phyloP scores from a whole-genome alignment of 1,140 invertebrate genomes.

The Dreissena polymorpha region DNA sequence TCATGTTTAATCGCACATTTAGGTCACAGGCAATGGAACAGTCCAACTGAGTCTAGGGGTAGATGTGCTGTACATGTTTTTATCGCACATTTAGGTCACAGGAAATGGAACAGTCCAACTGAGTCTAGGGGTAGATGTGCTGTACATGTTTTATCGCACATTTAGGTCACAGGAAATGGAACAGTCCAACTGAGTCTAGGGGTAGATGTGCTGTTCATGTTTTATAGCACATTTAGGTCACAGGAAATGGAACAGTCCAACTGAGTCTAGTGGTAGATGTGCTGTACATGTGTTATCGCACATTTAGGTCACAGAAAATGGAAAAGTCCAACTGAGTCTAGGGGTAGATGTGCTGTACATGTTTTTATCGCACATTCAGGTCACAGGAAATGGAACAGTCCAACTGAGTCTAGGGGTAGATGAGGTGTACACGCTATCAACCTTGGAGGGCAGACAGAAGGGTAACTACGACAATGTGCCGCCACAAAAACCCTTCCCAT shows the following conservation, averaged over 20 bases:
- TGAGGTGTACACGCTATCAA: conserved; percentile 66
- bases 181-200: too few relatives aligned
- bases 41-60: too few relatives aligned
- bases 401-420: conserved; percentile 59
- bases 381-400: conserved; percentile 48
- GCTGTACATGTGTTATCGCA: conserved; percentile 65
- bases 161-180: too few relatives aligned
- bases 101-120: conserved; percentile 53
- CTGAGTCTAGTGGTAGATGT: conserved; percentile 60
- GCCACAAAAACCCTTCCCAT: conserved; percentile 58
- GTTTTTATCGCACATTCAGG: conserved; percentile 27
- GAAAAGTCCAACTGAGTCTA: too few relatives aligned
- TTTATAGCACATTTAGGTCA: conserved; percentile 41
- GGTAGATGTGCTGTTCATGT: too few relatives aligned
- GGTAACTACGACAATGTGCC: conserved; percentile 51
- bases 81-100: conserved; percentile 49
- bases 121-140: conserved; percentile 60
- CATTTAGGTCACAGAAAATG: too few relatives aligned
- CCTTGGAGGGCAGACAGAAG: conserved; percentile 57
- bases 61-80: not conserved
- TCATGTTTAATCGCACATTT: conserved; percentile 61
- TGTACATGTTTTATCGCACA: too few relatives aligned
- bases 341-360: too few relatives aligned
- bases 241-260: conserved; percentile 48
- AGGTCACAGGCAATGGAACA: too few relatives aligned